Evolutionary conservation across 2,113 vertebrate species (phyloP).

Genomic region (Ceyx cyanopectus): DNA sequence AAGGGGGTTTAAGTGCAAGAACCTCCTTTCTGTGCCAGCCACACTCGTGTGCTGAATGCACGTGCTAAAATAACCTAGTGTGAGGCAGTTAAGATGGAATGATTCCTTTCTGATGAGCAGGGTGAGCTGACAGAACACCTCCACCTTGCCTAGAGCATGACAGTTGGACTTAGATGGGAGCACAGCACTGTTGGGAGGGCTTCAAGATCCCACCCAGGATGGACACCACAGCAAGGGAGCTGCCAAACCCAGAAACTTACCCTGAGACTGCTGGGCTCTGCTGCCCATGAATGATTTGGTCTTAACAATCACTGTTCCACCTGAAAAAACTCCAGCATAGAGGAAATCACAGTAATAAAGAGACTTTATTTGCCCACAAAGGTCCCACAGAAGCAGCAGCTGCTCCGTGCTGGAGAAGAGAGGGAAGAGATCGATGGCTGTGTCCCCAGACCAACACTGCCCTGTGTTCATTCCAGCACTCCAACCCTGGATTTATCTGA

Average conservation of each 20-base stretch:
- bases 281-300: not conserved
- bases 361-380: not conserved
- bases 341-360: not conserved
- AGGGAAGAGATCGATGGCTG: not conserved
- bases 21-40: not conserved
- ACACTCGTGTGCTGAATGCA: accelerated
- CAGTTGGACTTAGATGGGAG: not conserved
- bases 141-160: too few relatives aligned
- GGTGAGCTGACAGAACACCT: not conserved
- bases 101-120: not conserved
- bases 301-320: not conserved
- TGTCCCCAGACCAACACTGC: not conserved
- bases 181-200: not conserved
- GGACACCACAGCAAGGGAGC: not conserved
- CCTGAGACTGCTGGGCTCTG: not conserved
- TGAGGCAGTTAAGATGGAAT: not conserved
- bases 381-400: accelerated
- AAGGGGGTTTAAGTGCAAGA: not conserved
- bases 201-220: not conserved
- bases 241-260: not conserved
- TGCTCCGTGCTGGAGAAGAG: accelerated
- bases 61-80: not conserved
- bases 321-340: not conserved
- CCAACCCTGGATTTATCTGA: not conserved
- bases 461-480: not conserved